Evolutionary conservation across 2,888 invertebrate genomes (phyloP).

Genomic region (Lasioglossum figueresi): DNA sequence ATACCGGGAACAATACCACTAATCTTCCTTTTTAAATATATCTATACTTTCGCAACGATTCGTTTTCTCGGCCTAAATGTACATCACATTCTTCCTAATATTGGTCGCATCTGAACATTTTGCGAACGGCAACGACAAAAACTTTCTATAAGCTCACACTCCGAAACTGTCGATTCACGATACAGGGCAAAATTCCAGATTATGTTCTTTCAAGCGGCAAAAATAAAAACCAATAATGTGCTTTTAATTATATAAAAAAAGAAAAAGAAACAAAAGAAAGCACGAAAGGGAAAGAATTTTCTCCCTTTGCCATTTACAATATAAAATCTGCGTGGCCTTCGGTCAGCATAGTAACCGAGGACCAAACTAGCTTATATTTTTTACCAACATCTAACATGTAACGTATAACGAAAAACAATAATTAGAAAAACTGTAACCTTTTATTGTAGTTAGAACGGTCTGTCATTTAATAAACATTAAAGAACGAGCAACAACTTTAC

Average conservation of each 20-base stretch:
- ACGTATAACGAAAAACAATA: slow-evolving; percentile 57
- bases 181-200: neutral
- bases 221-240: slow-evolving; percentile 19
- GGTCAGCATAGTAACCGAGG: slow-evolving; percentile 78
- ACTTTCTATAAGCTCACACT: neutral
- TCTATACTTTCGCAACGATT: neutral
- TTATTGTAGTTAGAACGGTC: slow-evolving; percentile 59
- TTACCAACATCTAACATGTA: slow-evolving; percentile 68
- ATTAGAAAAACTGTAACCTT: slow-evolving; percentile 61
- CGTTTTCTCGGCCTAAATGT: slow-evolving; percentile 1
- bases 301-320: slow-evolving; percentile 59
- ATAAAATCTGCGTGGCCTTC: slow-evolving; percentile 76
- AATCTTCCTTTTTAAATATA: neutral
- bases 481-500: slow-evolving; percentile 18
- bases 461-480: slow-evolving; percentile 64
- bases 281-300: slow-evolving; percentile 30
- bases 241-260: slow-evolving; percentile 48
- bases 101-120: neutral
- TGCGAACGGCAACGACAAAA: neutral
- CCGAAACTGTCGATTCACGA: neutral
- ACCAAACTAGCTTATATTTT: slow-evolving; percentile 79
- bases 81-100: neutral
- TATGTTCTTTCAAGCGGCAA: neutral
- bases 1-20: slow-evolving; percentile 8
- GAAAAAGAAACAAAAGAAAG: slow-evolving; percentile 11